Evolutionary conservation across 2,888 invertebrate genomes (phyloP).

Genomic region (Dinocampus coccinellae): DNA sequence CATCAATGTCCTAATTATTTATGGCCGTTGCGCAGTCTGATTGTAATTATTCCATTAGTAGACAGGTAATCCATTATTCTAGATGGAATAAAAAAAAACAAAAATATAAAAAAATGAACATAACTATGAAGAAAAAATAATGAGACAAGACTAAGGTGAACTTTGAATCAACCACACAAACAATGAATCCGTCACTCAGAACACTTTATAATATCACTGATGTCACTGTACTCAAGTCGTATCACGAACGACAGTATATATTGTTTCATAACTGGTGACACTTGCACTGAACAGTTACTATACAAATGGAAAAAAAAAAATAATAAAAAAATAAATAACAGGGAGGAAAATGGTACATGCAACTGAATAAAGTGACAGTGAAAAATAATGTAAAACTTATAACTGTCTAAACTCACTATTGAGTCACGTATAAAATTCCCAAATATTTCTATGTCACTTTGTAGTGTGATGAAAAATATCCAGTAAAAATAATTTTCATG

Average conservation of each 20-base stretch:
- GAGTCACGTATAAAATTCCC: slow-evolving; percentile 2
- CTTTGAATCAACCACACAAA: background rate
- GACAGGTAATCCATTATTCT: background rate
- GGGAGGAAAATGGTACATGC: background rate
- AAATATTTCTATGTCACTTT: slow-evolving; percentile 4
- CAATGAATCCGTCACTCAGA: slow-evolving; percentile 1
- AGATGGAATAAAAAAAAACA: background rate
- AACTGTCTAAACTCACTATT: background rate
- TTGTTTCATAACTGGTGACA: slow-evolving; percentile 36
- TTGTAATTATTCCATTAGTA: background rate
- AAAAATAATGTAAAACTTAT: background rate
- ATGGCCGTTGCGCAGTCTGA: background rate
- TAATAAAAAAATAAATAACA: too few species aligned
- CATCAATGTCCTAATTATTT: background rate
- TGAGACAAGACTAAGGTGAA: background rate
- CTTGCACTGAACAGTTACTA: slow-evolving; percentile 4
- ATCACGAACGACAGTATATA: slow-evolving; percentile 33
- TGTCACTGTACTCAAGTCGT: slow-evolving; percentile 35
- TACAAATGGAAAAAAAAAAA: background rate
- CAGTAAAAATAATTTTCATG: background rate
- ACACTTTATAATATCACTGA: slow-evolving; percentile 23
- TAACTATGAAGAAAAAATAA: background rate
- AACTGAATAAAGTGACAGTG: background rate
- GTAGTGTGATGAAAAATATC: slow-evolving; percentile 18
- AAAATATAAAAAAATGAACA: background rate